Evolutionary conservation across 2,888 invertebrate species (phyloP).

Genomic region (Pandemis heparana): DNA sequence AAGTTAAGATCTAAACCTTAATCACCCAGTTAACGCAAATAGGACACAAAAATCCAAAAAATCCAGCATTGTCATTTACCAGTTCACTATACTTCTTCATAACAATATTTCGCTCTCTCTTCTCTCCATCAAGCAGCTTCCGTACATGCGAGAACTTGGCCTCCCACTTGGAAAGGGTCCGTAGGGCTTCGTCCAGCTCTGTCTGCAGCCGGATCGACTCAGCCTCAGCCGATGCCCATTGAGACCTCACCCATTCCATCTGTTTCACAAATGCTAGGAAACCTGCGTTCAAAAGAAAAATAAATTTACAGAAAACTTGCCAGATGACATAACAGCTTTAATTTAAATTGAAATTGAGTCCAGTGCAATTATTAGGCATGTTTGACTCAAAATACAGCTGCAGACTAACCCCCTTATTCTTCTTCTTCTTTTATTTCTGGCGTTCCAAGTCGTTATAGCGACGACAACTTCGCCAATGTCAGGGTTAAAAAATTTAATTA

Average conservation of each 20-base stretch:
- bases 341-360: no score
- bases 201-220: constrained; percentile 91
- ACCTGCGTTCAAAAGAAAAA: constrained; percentile 76
- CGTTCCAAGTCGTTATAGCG: no score
- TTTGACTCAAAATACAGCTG: no score
- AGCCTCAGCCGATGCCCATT: constrained; percentile 89
- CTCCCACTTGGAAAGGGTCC: constrained; percentile 91
- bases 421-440: no score
- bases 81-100: constrained; percentile 90
- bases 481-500: no score
- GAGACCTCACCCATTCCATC: constrained; percentile 89
- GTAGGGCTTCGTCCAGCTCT: constrained; percentile 89
- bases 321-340: no score
- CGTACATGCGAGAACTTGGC: constrained; percentile 93
- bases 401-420: no score
- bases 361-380: no score
- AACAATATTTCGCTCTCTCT: constrained; percentile 88
- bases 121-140: constrained; percentile 92
- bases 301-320: neutral
- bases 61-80: constrained; percentile 73
- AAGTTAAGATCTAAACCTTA: no score
- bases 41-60: no score
- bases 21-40: no score
- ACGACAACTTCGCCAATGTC: no score
- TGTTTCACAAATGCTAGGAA: constrained; percentile 90